These are phyloP conservation scores for Schizaphis graminum DNA, from an alignment of 2,888 invertebrate genomes.

Conservation along the genomic window DNA sequence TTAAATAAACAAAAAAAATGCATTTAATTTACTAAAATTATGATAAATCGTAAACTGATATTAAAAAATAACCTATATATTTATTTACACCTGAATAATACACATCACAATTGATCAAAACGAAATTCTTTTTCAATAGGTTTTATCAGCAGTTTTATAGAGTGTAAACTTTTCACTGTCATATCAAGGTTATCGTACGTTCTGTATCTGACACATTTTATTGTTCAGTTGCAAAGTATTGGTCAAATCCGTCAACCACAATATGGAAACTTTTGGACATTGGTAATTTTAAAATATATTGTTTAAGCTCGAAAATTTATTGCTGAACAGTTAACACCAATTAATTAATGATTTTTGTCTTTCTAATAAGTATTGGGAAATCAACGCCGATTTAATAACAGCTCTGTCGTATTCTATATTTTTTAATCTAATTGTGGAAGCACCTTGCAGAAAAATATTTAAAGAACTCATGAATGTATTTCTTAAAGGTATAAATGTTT, in stretches of 20 bases:
- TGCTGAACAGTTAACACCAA: background rate
- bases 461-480: background rate
- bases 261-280: background rate
- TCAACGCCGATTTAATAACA: slow-evolving; percentile 20
- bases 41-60: background rate
- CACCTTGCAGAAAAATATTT: slow-evolving; percentile 21
- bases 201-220: background rate
- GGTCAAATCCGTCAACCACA: slow-evolving; percentile 47
- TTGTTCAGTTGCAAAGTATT: slow-evolving; percentile 37
- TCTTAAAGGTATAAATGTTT: background rate
- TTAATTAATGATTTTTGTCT: background rate
- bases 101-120: background rate
- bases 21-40: background rate
- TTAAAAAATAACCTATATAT: background rate
- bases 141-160: slow-evolving; percentile 1
- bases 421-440: slow-evolving; percentile 31
- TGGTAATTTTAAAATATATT: slow-evolving; percentile 7
- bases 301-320: background rate
- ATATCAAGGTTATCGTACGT: slow-evolving; percentile 29
- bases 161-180: slow-evolving; percentile 16
- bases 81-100: background rate
- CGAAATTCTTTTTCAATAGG: background rate
- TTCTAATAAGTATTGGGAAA: slow-evolving; percentile 31
- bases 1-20: background rate
- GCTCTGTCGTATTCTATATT: background rate